Conservation (phyloP, 2,888 invertebrate genomes). For the Odontocerum albicorne region DNA sequence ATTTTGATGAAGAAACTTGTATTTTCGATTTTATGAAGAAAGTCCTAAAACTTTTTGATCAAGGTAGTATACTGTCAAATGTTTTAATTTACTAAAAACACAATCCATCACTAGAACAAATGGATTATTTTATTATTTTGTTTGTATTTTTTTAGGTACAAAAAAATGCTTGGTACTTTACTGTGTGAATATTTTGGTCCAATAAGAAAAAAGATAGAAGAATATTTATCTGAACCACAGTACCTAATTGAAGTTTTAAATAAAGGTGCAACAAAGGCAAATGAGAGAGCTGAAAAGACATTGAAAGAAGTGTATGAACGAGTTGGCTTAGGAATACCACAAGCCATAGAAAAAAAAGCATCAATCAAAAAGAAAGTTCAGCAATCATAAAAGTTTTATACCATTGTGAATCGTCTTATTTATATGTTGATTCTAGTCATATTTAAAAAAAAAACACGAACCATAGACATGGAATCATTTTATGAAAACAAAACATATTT, state of each 20-base stretch:
- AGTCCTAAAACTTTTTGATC: no score
- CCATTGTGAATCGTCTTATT: neutral
- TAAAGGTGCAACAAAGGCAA: conserved; percentile 66
- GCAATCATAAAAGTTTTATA: neutral
- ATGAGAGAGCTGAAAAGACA: conserved; percentile 61
- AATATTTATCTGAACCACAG: conserved; percentile 60
- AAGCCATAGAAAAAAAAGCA: conserved; percentile 3
- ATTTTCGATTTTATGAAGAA: no score
- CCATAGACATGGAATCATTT: no score
- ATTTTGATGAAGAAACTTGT: no score
- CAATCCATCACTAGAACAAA: no score
- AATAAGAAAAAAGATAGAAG: conserved; percentile 62
- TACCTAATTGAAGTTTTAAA: conserved; percentile 66
- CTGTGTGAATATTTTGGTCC: conserved; percentile 70
- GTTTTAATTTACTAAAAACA: no score
- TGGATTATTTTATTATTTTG: conserved; percentile 5
- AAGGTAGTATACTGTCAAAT: no score
- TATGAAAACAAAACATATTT: no score
- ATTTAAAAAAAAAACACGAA: no score
- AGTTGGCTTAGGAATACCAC: conserved; percentile 54
- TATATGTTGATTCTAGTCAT: neutral
- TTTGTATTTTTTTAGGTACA: conserved; percentile 57
- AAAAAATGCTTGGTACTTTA: conserved; percentile 71
- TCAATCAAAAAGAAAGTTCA: neutral
- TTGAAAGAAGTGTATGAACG: conserved; percentile 63